phyloP scores from a whole-genome alignment of 2,797 vertebrate genomes.

The Propithecus perrieri region DNA sequence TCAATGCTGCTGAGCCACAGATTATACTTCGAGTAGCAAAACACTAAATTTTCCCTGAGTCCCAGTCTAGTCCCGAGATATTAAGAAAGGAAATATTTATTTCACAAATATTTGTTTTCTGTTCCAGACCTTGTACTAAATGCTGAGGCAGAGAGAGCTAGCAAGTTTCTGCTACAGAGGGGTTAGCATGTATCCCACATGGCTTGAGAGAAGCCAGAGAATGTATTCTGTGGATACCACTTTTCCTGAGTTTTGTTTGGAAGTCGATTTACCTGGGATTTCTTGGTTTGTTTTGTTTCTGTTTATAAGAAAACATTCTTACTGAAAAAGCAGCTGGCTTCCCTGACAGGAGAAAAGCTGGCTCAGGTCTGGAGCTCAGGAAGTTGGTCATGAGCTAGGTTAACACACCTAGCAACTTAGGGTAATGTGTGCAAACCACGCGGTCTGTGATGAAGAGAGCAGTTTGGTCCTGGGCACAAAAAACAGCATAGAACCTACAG shows the following conservation, averaged over 20 bases:
- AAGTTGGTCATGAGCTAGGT: not conserved
- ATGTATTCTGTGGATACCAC: not conserved
- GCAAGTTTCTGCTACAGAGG: not conserved
- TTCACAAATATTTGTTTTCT: not conserved
- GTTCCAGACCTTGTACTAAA: not conserved
- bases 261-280: not conserved
- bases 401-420: not conserved
- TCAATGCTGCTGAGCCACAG: not conserved
- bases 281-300: not conserved
- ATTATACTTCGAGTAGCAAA: not conserved
- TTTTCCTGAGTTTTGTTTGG: slow-evolving; percentile 13
- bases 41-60: not conserved
- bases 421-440: not conserved
- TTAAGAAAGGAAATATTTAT: not conserved
- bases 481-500: not conserved
- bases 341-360: not conserved
- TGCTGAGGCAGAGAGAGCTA: not conserved
- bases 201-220: not conserved
- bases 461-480: not conserved
- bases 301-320: slow-evolving; percentile 14
- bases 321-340: not conserved
- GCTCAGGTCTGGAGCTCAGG: not conserved
- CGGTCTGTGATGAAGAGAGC: not conserved
- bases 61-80: not conserved
- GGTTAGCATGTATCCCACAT: not conserved